Percentiles rank a stretch among this genome's conserved stretches.
Conservation (phyloP, 2,113 vertebrate species). For the Carassius auratus region DNA sequence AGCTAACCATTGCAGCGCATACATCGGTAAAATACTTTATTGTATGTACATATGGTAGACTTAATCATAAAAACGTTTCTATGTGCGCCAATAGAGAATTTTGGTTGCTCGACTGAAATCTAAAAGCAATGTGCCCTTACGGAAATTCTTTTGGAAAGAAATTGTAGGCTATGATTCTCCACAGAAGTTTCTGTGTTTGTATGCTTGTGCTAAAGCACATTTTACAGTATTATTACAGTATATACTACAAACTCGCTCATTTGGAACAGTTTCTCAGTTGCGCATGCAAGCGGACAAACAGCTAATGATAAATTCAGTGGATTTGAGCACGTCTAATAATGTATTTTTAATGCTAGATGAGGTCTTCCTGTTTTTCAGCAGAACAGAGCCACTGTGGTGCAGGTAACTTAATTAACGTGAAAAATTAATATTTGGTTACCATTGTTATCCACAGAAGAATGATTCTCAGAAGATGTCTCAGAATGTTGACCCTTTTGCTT, state of each 20-base stretch:
- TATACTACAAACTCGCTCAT: background rate
- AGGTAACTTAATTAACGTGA: background rate
- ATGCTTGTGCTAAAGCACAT: background rate
- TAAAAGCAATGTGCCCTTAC: background rate
- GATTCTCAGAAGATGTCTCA: constrained; percentile 66
- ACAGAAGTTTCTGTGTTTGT: background rate
- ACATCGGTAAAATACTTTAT: background rate
- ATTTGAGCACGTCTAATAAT: background rate
- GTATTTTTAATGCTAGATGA: background rate
- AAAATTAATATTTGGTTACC: background rate
- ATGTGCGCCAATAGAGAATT: background rate
- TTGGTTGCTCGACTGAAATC: background rate
- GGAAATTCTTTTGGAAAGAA: background rate
- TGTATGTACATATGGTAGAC: background rate
- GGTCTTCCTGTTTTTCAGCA: background rate
- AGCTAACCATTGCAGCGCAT: background rate
- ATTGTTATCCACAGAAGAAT: constrained; percentile 69
- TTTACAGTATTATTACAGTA: no score
- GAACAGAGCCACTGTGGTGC: background rate
- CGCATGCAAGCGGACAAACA: background rate
- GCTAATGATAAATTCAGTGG: background rate
- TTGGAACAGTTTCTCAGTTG: background rate
- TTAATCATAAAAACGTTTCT: background rate
- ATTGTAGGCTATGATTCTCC: background rate
- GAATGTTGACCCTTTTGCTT: constrained; percentile 69